Evolutionary conservation across 2,797 vertebrate species (phyloP), one percentile per base, ranked within the genome.

Genomic region (Echeneis naucrates): DNA sequence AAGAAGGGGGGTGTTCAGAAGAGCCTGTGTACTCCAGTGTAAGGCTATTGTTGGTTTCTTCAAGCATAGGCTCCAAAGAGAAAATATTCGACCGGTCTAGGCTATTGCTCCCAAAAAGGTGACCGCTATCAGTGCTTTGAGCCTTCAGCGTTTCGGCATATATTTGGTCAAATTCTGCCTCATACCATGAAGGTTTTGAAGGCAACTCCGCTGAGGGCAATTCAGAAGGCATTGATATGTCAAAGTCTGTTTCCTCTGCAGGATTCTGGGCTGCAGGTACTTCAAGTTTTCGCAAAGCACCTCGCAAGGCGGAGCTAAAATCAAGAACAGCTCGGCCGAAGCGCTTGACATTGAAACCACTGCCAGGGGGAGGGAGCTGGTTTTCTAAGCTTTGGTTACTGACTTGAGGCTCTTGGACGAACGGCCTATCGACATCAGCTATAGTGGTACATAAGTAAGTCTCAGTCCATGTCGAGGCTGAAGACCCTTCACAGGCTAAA

Each of bases 251-350:
- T 50, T 94, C 94, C 58, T 96, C 96, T 62, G 93, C 93, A 72
- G 92, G 85, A 35, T 90, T 89, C 47, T 95, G 94, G 12, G 91
- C 75, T 80, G 75, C 93, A 38, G 93, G 92, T 19, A 88, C 92
- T n/a, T 98, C 97, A 69, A 96, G 84, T 85, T 97, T 98, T 76
- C 96, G 93, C 78, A 98, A 93, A 0, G 97, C 97, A 1, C 96
- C 95, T 17, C 95, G 95, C 52, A 99, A 89, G 40, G 95, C 95
- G 27, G 95, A 96, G 71, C 95, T 94, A 62, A 97, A 97, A 69
- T 96, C 96, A 40, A 96, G 68, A 63, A 98, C 96, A 26, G 95
- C 96, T 89, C 91, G 94, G 32, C 96, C 95, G 50, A 98, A 93
- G 68, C 95, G 96, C 77, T 95, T 97, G 27, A 95, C 95, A 26